Evolutionary conservation across 2,888 invertebrate genomes (phyloP).

Genomic region (Pollenia angustigena): DNA sequence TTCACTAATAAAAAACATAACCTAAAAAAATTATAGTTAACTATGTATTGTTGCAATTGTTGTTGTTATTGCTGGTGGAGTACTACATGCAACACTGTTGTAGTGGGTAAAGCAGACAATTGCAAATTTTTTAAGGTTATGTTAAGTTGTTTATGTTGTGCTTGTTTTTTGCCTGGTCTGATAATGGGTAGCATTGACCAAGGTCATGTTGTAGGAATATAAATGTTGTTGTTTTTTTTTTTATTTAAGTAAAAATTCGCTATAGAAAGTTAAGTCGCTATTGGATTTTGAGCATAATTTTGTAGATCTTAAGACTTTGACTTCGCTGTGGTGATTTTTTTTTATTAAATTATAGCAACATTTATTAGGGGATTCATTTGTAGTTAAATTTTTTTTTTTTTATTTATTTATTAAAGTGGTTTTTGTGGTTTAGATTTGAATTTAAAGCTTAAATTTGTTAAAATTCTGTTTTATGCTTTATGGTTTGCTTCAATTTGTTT

Average conservation of each 20-base stretch:
- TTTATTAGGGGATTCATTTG: neutral
- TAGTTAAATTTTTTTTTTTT: no score
- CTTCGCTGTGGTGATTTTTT: conserved; percentile 27
- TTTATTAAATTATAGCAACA: conserved; percentile 35
- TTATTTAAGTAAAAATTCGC: neutral
- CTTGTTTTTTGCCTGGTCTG: conserved; percentile 5
- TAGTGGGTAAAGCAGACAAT: conserved; percentile 3
- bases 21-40: conserved; percentile 35
- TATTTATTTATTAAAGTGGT: no score
- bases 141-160: neutral
- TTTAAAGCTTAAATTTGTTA: conserved; percentile 10
- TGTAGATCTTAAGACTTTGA: neutral
- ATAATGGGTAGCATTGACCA: conserved; percentile 60
- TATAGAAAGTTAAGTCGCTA: neutral
- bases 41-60: neutral
- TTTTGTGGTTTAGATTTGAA: conserved; percentile 26
- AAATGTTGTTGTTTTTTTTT: neutral
- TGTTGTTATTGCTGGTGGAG: conserved; percentile 1
- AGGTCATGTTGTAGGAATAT: conserved; percentile 46
- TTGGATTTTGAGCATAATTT: neutral
- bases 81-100: neutral
- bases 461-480: conserved; percentile 40
- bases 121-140: conserved; percentile 24
- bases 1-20: conserved; percentile 38
- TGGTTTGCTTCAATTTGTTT: conserved; percentile 3